phyloP scores from a whole-genome alignment of 1,140 invertebrate species.

The Lucilia cuprina region DNA sequence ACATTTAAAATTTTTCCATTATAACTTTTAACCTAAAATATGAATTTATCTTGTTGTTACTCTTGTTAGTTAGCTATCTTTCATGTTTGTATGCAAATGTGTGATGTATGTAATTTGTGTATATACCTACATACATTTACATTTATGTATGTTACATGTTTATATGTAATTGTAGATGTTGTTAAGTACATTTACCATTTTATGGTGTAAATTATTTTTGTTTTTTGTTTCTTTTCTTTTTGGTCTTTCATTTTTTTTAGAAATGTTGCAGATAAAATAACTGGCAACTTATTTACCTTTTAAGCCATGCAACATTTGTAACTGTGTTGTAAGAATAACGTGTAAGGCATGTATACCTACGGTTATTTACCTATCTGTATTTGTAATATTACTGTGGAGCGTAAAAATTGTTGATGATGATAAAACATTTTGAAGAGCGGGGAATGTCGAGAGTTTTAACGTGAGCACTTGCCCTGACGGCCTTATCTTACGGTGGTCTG shows the following conservation, averaged over 20 bases:
- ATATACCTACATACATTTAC: background rate
- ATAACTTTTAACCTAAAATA: background rate
- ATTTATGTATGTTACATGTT: background rate
- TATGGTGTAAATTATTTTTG: background rate
- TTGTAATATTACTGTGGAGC: too few relatives aligned
- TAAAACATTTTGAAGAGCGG: too few relatives aligned
- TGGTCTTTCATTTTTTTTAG: too few relatives aligned
- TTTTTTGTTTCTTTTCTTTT: background rate
- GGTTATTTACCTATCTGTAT: too few relatives aligned
- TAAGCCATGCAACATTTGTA: background rate
- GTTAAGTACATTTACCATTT: background rate
- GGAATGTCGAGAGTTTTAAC: too few relatives aligned
- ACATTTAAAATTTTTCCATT: slow-evolving; percentile 12
- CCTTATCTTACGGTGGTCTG: too few relatives aligned
- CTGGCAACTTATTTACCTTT: background rate
- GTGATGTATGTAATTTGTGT: background rate
- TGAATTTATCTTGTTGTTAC: background rate
- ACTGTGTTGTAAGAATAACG: background rate
- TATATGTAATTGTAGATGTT: background rate
- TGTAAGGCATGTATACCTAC: too few relatives aligned
- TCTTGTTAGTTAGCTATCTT: background rate
- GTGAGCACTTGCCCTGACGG: too few relatives aligned
- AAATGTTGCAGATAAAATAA: background rate
- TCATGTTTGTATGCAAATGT: background rate
- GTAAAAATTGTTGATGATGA: too few relatives aligned